Evolutionary conservation across 1,140 invertebrate genomes (phyloP).

Genomic region (Drosophila athabasca): DNA sequence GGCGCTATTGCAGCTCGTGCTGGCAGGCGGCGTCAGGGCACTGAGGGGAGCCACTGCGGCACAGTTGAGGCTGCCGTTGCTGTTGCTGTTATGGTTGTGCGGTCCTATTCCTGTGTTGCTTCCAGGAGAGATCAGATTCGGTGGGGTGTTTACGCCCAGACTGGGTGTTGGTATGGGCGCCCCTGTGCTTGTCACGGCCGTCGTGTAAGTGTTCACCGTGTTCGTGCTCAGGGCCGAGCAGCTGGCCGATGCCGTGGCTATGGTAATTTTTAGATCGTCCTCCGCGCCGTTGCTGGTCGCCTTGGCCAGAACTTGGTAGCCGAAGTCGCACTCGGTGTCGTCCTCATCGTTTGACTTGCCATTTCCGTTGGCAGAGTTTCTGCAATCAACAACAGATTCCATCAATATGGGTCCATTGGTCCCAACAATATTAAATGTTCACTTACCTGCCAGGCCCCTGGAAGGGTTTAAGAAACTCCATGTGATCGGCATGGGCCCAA

Average conservation of each 20-base stretch:
- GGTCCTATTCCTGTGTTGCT: conserved; percentile 28
- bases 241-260: conserved; percentile 47
- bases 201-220: conserved; percentile 62
- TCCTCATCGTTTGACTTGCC: conserved; percentile 77
- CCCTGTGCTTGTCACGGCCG: conserved; percentile 35
- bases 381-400: conserved; percentile 2
- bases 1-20: conserved; percentile 44
- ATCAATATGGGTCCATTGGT: neutral
- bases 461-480: conserved; percentile 81
- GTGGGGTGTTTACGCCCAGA: conserved; percentile 45
- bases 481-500: conserved; percentile 83
- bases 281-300: conserved; percentile 64
- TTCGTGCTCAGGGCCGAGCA: conserved; percentile 49
- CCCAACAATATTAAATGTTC: neutral
- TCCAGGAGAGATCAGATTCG: conserved; percentile 62
- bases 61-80: conserved; percentile 64
- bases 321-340: conserved; percentile 80
- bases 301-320: conserved; percentile 78
- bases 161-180: conserved; percentile 56
- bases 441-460: conserved; percentile 78
- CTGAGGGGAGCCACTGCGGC: conserved; percentile 63
- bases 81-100: conserved; percentile 51
- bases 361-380: conserved; percentile 68
- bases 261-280: conserved; percentile 72
- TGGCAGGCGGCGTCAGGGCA: conserved; percentile 49